Evolutionary conservation across 2,888 invertebrate genomes (phyloP), one percentile per base, ranked within the genome.

Genomic region (Apotomis turbidana): DNA sequence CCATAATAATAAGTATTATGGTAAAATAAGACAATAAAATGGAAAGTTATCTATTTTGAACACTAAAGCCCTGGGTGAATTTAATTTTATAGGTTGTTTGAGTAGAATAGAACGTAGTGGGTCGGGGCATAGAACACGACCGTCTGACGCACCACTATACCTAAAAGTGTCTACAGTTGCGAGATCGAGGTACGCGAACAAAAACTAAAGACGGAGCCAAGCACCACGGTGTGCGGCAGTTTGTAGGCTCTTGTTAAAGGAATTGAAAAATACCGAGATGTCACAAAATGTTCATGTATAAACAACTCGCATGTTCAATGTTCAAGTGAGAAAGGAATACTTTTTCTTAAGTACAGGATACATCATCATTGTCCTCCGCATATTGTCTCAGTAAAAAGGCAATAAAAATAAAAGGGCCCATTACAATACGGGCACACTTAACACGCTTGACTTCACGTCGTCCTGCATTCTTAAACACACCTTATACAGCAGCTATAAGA

Each of bases 301-400:
- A 55, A 55, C 52, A 54, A 10, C 44, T 55, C 44, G 12, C 49
- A 49, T 49, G 49, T 60, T 13, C 54, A 44, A 54, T 54, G 36
- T 58, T 60, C 49, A 38, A 49, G 60, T 27, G 55, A 46, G 66
- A 67, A 63, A 58, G 57, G 57, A 62, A 57, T 69, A 55, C 69
- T 13, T 60, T 54, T 63, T 63, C 62, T 70, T 55, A 66, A 71
- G 62, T 71, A 62, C 71, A 71, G 71, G 62, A 71, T 71, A 62
- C 71, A 71, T 68, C 71, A 66, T 71, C 71, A 71, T 71, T 67
- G 67, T 62, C 71, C 71, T 62, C 58, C 55, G 57, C 67, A 68
- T 71, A 71, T 71, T 71, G 71, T 71, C 71, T 71, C 71, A 66
- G 67, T 71, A 71, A 68, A 71, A 71, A 71, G 71, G 61, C 52